phyloP scores from a whole-genome alignment of 2,113 vertebrate species.

The Psephotus haematonotus region DNA sequence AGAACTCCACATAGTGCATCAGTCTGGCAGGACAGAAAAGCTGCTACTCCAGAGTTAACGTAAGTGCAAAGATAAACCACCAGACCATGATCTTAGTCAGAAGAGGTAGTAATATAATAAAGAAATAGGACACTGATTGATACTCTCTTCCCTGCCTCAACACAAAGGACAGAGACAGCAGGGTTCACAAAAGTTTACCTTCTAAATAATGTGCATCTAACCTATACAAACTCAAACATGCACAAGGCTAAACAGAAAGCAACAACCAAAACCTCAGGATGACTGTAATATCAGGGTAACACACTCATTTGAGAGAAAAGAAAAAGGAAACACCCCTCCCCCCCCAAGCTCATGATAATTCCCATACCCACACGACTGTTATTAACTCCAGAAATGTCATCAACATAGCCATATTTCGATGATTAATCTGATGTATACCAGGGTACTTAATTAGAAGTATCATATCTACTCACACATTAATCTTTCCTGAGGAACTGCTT shows the following conservation, averaged over 20 bases:
- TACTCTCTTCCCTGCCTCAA: background rate
- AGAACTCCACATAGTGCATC: background rate
- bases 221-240: background rate
- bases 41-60: background rate
- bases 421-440: background rate
- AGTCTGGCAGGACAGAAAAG: background rate
- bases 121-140: background rate
- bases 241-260: background rate
- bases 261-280: background rate
- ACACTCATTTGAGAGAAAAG: background rate
- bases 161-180: background rate
- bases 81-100: background rate
- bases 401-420: background rate
- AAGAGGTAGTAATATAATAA: background rate
- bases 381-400: background rate
- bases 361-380: background rate
- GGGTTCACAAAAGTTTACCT: background rate
- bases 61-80: background rate
- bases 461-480: background rate
- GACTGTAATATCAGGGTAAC: background rate
- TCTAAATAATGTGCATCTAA: background rate
- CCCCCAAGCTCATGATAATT: background rate
- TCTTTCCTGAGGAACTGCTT: background rate
- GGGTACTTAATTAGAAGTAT: background rate
- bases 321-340: background rate